These are phyloP conservation scores for Macquaria australasica DNA, from an alignment of 2,113 vertebrate species.

Conservation along the genomic window DNA sequence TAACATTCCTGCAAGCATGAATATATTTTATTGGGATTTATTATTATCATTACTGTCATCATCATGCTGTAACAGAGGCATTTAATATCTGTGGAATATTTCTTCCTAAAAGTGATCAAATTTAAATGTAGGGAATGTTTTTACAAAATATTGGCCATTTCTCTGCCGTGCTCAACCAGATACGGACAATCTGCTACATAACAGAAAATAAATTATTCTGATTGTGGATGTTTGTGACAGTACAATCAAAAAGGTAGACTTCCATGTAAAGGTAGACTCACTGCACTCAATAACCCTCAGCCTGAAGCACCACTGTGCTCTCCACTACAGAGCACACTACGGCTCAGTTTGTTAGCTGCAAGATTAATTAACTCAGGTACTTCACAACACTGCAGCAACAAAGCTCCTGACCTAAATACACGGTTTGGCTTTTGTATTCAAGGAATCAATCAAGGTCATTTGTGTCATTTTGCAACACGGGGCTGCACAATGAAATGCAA, in stretches of 20 bases:
- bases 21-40: not conserved
- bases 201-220: not conserved
- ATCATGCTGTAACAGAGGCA: no score
- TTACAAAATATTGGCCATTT: no score
- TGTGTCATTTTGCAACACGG: no score
- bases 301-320: constrained; percentile 8
- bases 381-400: not conserved
- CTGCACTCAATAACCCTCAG: constrained; percentile 13
- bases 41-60: not conserved
- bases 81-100: no score
- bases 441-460: no score
- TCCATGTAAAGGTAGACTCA: no score
- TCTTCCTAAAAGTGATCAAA: not conserved
- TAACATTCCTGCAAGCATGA: not conserved
- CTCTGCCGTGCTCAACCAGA: not conserved
- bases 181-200: not conserved
- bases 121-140: not conserved
- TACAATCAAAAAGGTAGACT: no score
- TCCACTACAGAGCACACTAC: constrained; percentile 4
- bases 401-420: not conserved
- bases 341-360: constrained; percentile 28
- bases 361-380: constrained; percentile 26
- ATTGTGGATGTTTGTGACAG: not conserved
- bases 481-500: no score
- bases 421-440: not conserved